Base-by-base conservation (phyloP, 1,140 invertebrate species). In the Bombus ignitus region DNA sequence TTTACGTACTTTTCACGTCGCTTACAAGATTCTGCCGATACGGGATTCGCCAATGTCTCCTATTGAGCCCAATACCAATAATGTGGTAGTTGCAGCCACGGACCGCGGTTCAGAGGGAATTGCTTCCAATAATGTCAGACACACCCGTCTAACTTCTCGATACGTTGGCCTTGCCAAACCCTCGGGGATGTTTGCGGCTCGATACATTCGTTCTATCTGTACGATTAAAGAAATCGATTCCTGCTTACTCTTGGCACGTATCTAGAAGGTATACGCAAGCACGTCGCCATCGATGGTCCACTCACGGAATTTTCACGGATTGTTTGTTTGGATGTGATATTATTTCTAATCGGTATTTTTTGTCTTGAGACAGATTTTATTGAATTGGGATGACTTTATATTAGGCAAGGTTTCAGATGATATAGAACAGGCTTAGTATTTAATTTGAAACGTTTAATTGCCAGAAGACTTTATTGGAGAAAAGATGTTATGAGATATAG, bases 51-150 rank as follows among this genome's bases (percentile, higher is more conserved):
- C 65, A 39, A 62, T 83, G 75, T 76, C 83, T 85, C 47, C 59
- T 75, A 86, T 78, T 62, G 44, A 75, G 42, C 66, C 70, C 53
- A 28, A n/a, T 47, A 87, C 84, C 78, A 72, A 85, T 88, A 88
- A 89, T 79, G 83, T 71, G 72, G 75, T 57, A 66, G 82, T 81
- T 77, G 81, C 47, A 57, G 71, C 71, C 75, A 78, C 68, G 86
- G 73, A 68, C 59, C 78, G 81, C 78, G 66, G 76, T 71, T 70
- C 47, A 87, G 72, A 47, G 84, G n/a, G 78, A 87, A 90, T 89
- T 90, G 88, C 88, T 89, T 87, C 88, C 89, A 90, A 90, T 90
- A 90, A 89, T 89, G 88, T 90, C 89, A 90, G 87, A 88, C 77
- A 90, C 89, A 90, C 87, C 86, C 83, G 83, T 78, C 89, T 86